Evolutionary conservation across 1,140 invertebrate genomes (phyloP).

Genomic region (Probaryconus sp.): DNA sequence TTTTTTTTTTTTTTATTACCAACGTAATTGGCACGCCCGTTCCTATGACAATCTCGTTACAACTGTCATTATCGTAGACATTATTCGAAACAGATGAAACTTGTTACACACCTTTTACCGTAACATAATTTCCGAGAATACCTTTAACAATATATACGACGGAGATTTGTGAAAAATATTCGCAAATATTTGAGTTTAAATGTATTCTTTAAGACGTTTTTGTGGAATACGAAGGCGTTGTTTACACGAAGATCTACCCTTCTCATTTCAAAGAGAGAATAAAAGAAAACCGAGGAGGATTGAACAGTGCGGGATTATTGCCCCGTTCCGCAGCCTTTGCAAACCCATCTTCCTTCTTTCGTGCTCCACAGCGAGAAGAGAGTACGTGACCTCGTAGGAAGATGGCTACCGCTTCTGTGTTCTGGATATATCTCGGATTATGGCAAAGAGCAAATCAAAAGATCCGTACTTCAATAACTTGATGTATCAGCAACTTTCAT

Average conservation of each 20-base stretch:
- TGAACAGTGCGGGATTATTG: slow-evolving; percentile 50
- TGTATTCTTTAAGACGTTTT: slow-evolving; percentile 24
- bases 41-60: too few relatives aligned
- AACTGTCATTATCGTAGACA: too few relatives aligned
- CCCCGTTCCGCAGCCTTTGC: slow-evolving; percentile 47
- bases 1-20: not conserved
- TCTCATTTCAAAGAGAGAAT: slow-evolving; percentile 29
- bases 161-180: too few relatives aligned
- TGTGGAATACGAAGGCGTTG: slow-evolving; percentile 48
- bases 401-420: slow-evolving; percentile 66
- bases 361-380: slow-evolving; percentile 29
- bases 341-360: slow-evolving; percentile 49
- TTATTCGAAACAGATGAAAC: too few relatives aligned
- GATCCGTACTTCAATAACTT: not conserved
- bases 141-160: too few relatives aligned
- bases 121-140: too few relatives aligned
- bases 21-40: too few relatives aligned
- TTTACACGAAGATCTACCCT: slow-evolving; percentile 56
- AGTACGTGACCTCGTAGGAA: slow-evolving; percentile 68
- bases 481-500: slow-evolving; percentile 27
- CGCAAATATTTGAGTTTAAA: too few relatives aligned
- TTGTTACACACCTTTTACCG: too few relatives aligned
- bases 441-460: slow-evolving; percentile 24
- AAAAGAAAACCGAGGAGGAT: slow-evolving; percentile 24
- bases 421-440: slow-evolving; percentile 57